A percentile compares a stretch with the other conserved stretches of the same genome.
Evolutionary conservation across 1,140 invertebrate genomes (phyloP).

Genomic region (Oryctes rhinoceros): DNA sequence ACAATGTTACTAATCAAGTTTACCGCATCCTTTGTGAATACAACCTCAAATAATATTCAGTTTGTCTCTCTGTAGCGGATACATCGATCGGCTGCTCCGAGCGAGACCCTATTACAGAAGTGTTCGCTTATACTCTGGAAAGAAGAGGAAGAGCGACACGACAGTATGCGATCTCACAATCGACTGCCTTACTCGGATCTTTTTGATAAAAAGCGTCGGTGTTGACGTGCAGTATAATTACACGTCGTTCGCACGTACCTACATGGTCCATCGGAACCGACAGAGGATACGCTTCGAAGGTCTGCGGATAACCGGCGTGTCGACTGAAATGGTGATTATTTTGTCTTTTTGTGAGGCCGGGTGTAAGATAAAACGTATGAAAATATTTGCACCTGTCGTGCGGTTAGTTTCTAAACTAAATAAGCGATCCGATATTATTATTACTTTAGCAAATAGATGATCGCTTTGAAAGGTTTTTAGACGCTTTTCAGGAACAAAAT

Average conservation of each 20-base stretch:
- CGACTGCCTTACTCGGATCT: background rate
- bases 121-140: background rate
- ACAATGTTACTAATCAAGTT: too few relatives aligned
- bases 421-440: too few relatives aligned
- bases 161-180: background rate
- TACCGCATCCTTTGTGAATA: too few relatives aligned
- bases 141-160: background rate
- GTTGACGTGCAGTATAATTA: slow-evolving; percentile 10
- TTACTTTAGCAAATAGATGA: too few relatives aligned
- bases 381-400: too few relatives aligned
- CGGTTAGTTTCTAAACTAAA: too few relatives aligned
- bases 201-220: background rate
- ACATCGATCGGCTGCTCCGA: background rate
- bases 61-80: too few relatives aligned
- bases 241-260: background rate
- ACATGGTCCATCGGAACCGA: background rate
- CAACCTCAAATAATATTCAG: too few relatives aligned
- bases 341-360: background rate
- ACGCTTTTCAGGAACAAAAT: too few relatives aligned
- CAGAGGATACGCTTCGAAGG: background rate
- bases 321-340: background rate
- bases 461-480: too few relatives aligned
- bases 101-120: background rate
- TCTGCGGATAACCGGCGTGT: background rate
- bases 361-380: background rate